phyloP scores from a whole-genome alignment of 2,113 vertebrate genomes.

The Mirza zaza region DNA sequence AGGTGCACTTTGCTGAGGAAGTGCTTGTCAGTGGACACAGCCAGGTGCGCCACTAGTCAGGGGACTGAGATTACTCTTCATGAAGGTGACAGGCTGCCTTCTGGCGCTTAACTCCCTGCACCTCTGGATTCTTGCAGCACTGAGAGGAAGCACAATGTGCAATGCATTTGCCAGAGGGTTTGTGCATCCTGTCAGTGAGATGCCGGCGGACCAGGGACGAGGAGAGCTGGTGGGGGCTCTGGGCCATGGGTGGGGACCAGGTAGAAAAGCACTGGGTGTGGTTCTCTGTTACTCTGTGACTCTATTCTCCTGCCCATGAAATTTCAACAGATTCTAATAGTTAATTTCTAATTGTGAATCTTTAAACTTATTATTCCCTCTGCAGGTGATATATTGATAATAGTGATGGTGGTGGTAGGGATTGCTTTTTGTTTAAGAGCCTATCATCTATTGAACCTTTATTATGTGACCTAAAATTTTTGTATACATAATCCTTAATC shows the following conservation, averaged over 20 bases:
- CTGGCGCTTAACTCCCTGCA: background rate
- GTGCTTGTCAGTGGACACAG: constrained; percentile 95
- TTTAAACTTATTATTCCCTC: background rate
- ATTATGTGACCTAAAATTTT: background rate
- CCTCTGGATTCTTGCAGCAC: background rate
- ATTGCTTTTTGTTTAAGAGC: background rate
- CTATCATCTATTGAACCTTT: background rate
- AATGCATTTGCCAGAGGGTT: background rate
- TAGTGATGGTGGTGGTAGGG: background rate
- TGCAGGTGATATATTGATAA: background rate
- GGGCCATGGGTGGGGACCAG: background rate
- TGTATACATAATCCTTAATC: background rate
- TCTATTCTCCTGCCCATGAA: background rate
- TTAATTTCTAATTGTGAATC: background rate
- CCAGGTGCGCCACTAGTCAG: constrained; percentile 87
- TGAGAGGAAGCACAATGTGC: background rate
- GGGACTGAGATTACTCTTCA: background rate
- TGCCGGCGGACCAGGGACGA: background rate
- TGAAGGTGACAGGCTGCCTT: background rate
- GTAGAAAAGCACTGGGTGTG: background rate
- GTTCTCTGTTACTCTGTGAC: background rate
- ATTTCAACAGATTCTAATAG: background rate
- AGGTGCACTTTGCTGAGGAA: constrained; percentile 97
- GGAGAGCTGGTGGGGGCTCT: background rate
- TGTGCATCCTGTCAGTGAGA: background rate